Percentiles rank a stretch among this genome's conserved stretches.
phyloP scores from a whole-genome alignment of 2,888 invertebrate species.

The Drosophila mettleri region DNA sequence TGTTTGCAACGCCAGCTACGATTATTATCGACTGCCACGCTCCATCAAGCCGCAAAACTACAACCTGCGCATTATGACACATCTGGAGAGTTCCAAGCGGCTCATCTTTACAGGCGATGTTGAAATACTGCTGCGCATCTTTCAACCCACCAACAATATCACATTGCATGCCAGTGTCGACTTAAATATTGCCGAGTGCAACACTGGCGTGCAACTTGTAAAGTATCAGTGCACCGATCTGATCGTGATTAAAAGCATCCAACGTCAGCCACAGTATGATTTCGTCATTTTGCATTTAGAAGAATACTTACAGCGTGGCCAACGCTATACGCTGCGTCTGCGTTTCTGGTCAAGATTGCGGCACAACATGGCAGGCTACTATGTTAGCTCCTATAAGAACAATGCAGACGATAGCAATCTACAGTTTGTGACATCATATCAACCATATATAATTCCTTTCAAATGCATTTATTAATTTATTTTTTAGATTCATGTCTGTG shows the following conservation, averaged over 20 bases:
- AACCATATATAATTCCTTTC: too few species aligned
- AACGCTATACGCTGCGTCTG: conserved; percentile 86
- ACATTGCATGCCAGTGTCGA: conserved; percentile 87
- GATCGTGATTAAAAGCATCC: conserved; percentile 83
- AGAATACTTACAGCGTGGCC: conserved; percentile 83
- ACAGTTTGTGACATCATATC: conserved; percentile 72
- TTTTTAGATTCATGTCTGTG: conserved; percentile 88
- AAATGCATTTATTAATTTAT: neutral
- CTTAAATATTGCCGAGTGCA: conserved; percentile 20
- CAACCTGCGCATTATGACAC: conserved; percentile 84
- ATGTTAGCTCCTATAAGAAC: conserved; percentile 88
- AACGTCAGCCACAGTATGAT: conserved; percentile 86
- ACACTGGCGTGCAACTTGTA: conserved; percentile 2
- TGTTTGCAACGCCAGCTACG: conserved; percentile 31
- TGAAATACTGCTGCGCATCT: conserved; percentile 79
- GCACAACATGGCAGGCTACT: conserved; percentile 88
- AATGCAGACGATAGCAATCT: conserved; percentile 83
- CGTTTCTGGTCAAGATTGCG: conserved; percentile 87
- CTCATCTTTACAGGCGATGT: conserved; percentile 84
- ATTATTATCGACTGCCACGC: conserved; percentile 83
- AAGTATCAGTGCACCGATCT: conserved; percentile 4
- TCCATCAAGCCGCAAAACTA: conserved; percentile 84
- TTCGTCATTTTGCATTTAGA: conserved; percentile 87
- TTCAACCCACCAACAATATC: conserved; percentile 87
- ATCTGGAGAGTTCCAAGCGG: conserved; percentile 81